Percentiles rank a stretch among this genome's conserved stretches.
Evolutionary conservation across 1,140 invertebrate species (phyloP).

Genomic region (Papilio polyxenes): DNA sequence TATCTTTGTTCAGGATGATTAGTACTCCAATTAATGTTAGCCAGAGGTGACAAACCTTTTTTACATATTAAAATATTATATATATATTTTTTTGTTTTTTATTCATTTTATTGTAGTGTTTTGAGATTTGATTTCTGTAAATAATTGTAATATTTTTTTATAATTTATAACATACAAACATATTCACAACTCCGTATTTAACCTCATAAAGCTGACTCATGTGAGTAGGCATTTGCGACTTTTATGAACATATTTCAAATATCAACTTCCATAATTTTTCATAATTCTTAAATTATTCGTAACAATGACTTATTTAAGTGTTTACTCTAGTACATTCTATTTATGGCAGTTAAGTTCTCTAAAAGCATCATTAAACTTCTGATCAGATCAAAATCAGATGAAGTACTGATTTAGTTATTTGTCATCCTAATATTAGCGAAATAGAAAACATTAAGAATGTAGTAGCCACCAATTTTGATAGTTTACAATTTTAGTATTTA

Average conservation of each 20-base stretch:
- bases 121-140: no score
- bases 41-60: not conserved
- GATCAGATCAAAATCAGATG: no score
- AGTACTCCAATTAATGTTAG: not conserved
- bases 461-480: no score
- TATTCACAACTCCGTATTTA: no score
- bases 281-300: not conserved
- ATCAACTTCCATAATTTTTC: not conserved
- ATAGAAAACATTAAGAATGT: no score
- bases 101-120: not conserved
- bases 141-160: no score
- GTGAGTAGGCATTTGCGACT: not conserved
- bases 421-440: no score
- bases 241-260: not conserved
- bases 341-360: not conserved
- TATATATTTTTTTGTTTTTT: not conserved
- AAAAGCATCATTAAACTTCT: not conserved
- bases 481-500: no score
- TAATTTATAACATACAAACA: no score
- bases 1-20: not conserved
- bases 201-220: no score
- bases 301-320: not conserved
- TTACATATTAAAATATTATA: not conserved
- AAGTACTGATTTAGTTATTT: no score
- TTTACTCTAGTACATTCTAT: not conserved